phyloP scores from a whole-genome alignment of 2,113 vertebrate species.

The Scomber colias region DNA sequence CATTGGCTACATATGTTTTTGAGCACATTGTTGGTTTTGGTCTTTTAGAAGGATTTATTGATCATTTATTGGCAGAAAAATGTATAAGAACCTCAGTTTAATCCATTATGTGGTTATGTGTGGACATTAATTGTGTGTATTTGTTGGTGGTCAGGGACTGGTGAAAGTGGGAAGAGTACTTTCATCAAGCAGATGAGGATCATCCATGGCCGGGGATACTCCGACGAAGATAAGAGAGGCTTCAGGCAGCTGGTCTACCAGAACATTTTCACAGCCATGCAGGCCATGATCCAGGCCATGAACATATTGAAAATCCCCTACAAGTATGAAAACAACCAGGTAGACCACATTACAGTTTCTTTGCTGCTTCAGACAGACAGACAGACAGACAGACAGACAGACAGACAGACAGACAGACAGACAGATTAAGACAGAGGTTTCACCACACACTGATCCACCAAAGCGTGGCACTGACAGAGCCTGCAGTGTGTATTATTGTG shows the following conservation, averaged over 20 bases:
- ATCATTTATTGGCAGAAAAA: no score
- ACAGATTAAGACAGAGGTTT: conserved; percentile 42
- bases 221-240: conserved; percentile 94
- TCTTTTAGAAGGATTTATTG: background rate
- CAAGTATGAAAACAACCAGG: conserved; percentile 93
- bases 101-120: background rate
- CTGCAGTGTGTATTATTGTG: conserved; percentile 24
- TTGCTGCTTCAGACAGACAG: conserved; percentile 9
- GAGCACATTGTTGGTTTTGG: background rate
- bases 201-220: conserved; percentile 94
- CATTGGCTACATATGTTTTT: no score
- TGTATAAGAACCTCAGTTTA: no score
- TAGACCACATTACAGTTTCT: conserved; percentile 58
- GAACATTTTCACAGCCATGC: conserved; percentile 98
- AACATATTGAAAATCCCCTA: conserved; percentile 93
- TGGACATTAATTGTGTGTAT: background rate
- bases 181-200: conserved; percentile 88
- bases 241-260: conserved; percentile 96
- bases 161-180: conserved; percentile 86
- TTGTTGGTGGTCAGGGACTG: conserved; percentile 76
- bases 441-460: conserved; percentile 2
- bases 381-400: conserved; percentile 31
- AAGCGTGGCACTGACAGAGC: background rate
- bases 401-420: conserved; percentile 3
- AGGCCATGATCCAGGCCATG: conserved; percentile 97